Base-by-base conservation (phyloP, 2,888 invertebrate species). In the Pinctada fucata region DNA sequence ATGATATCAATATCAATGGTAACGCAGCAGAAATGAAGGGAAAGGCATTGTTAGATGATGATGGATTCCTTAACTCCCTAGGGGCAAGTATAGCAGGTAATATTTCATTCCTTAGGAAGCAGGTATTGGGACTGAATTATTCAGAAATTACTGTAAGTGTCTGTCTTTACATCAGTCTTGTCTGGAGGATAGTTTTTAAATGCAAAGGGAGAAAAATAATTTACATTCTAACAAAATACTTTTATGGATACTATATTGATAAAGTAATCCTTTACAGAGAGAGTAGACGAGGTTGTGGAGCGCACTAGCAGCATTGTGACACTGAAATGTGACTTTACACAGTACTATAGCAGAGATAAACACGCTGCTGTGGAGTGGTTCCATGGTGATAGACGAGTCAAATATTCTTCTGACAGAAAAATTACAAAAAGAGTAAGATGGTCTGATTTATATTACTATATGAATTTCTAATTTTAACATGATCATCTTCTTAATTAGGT, bases 271-370 rank as follows among this genome's bases (percentile, higher is more conserved):
- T 31, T 31, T 13, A 13, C 49, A 74, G 74, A 69, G 68, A 69
- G 31, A 48, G 72, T 81, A 6, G 80, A 68, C 3, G 79, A 81
- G 31, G 82, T 82, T 8, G 63, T 73, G 31, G 84, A 84, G 52
- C 70, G 73, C 64, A 48, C 45, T 70, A 73, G n/a, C 13, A 84
- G 82, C 72, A 70, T 77, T 2, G 84, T 84, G 13, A 78, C 73
- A 4, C 70, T 84, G 45, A 78, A 72, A 65, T 84, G 84, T 71
- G 84, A 84, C 52, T 76, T 79, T 50, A 68, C 67, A 1, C 45
- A 31, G 8, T 77, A 72, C 31, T 58, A 71, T 3, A 64, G 66
- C 8, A 66, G 48, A 16, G 72, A 81, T 51, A 6, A 58, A 6
- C 58, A 58, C 13, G 74, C 75, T 8, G 68, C 64, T 45, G 64